Conservation (phyloP, 92 coral and sea anemone genomes). For the Phenganax marumi region DNA sequence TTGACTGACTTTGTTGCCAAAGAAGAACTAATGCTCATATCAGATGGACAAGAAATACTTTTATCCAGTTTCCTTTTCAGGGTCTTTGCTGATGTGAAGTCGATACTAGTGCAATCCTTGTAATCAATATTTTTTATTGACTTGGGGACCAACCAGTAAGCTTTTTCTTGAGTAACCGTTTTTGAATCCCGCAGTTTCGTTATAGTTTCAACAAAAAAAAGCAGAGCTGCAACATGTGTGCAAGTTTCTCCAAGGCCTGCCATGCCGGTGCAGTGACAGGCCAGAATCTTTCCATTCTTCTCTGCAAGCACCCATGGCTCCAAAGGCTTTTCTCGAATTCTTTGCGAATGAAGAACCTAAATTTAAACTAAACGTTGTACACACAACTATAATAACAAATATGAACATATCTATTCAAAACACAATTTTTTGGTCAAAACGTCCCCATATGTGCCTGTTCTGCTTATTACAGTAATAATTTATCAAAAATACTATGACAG, state of each 20-base stretch:
- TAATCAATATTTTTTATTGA: slow-evolving; percentile 20
- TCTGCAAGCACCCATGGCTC: slow-evolving; percentile 16
- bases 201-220: not conserved
- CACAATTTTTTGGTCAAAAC: too few species aligned
- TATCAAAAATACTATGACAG: too few species aligned
- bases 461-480: too few species aligned
- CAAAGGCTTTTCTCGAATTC: slow-evolving; percentile 38
- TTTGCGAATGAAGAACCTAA: slow-evolving; percentile 34
- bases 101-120: slow-evolving; percentile 23
- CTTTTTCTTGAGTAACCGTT: slow-evolving; percentile 11
- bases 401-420: too few species aligned
- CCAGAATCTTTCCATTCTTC: slow-evolving; percentile 4
- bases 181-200: not conserved
- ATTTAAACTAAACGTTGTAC: not conserved
- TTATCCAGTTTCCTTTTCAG: slow-evolving; percentile 35
- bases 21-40: not conserved
- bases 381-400: too few species aligned
- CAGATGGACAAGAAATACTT: not conserved
- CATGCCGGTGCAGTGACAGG: slow-evolving; percentile 26
- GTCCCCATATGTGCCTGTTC: too few species aligned
- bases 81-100: slow-evolving; percentile 50
- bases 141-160: not conserved
- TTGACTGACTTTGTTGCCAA: not conserved
- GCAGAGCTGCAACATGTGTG: slow-evolving; percentile 16
- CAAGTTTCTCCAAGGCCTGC: slow-evolving; percentile 24